phyloP scores from a whole-genome alignment of 2,113 vertebrate species.

The Carassius gibelio region DNA sequence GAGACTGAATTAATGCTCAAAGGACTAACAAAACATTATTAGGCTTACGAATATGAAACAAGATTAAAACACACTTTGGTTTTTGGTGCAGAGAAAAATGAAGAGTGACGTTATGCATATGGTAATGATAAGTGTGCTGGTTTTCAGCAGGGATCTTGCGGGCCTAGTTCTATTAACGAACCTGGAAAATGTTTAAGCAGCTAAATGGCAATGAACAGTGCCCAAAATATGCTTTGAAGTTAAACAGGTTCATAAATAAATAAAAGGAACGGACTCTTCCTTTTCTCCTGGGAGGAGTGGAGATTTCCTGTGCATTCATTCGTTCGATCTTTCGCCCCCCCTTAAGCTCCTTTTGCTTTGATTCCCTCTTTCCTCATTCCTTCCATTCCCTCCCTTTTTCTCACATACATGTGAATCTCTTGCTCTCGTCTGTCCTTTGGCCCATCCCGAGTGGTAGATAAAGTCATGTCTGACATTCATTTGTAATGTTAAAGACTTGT shows the following conservation, averaged over 20 bases:
- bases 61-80: conserved; percentile 21
- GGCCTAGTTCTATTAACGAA: conserved; percentile 55
- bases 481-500: conserved; percentile 51
- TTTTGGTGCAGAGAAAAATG: background rate
- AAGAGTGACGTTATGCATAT: conserved; percentile 40
- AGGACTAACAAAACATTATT: conserved; percentile 26
- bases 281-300: conserved; percentile 32
- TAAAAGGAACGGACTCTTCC: conserved; percentile 47
- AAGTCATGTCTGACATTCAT: conserved; percentile 57
- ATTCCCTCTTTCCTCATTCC: conserved; percentile 26
- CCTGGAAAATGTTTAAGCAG: conserved; percentile 48
- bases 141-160: conserved; percentile 38
- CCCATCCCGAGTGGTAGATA: conserved; percentile 34
- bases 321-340: background rate
- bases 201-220: conserved; percentile 49
- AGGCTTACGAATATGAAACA: background rate
- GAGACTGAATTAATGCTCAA: conserved; percentile 21
- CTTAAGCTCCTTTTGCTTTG: background rate
- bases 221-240: conserved; percentile 60
- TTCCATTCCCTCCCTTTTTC: background rate
- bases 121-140: conserved; percentile 12
- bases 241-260: conserved; percentile 61
- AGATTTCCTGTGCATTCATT: conserved; percentile 34
- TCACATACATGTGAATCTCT: background rate
- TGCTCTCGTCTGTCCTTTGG: background rate